Base-by-base conservation (phyloP, 2,797 vertebrate genomes). In the Pagetopsis macropterus region DNA sequence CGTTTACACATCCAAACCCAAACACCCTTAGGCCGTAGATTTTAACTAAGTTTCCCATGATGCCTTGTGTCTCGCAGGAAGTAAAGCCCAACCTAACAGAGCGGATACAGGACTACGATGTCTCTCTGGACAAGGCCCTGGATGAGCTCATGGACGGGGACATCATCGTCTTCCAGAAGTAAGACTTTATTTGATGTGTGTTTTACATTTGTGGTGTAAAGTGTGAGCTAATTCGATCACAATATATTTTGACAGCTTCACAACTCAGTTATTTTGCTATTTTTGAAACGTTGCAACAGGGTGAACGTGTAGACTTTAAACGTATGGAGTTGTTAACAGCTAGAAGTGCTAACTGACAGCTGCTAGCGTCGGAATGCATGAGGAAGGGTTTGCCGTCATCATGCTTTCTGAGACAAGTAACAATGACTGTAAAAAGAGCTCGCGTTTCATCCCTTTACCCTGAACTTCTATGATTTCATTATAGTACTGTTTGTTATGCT, bases 21-120 rank as follows among this genome's bases (percentile, higher is more conserved):
- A 60, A 60, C 68, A 9, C 27, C 49, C 3, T 27, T 8, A n/a
- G 12, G 19, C 11, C 41, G 31, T 14, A 12, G 1, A 40, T 19
- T 14, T 45, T 75, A 16, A 79, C 72, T 27, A 10, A 21, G 48
- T 86, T 41, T 27, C 27, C 41, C 21, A 17, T 13, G 5, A 44
- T 80, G 19, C 45, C 31, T 31, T 79, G 9, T 77, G 50, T 70
- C 6, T 84, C 93, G 3, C 86, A 99, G 98, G 98, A 99, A 99
- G 98, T 99, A 95, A 99, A 99, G 93, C 98, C 98, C 95, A 99
- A 99, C 95, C 96, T 99, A 96, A 99, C 98, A 9, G 98, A 99
- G 93, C 95, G 98, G 90, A 99, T 99, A 94, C 98, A 99, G 94
- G 98, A 99, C 93, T 99, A 98, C 66, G 98, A 99, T 72, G 98